Evolutionary conservation across 53 echinoderm and acorn worm species (phyloP), one percentile per base, ranked within the genome.

Genomic region (Crossaster papposus): DNA sequence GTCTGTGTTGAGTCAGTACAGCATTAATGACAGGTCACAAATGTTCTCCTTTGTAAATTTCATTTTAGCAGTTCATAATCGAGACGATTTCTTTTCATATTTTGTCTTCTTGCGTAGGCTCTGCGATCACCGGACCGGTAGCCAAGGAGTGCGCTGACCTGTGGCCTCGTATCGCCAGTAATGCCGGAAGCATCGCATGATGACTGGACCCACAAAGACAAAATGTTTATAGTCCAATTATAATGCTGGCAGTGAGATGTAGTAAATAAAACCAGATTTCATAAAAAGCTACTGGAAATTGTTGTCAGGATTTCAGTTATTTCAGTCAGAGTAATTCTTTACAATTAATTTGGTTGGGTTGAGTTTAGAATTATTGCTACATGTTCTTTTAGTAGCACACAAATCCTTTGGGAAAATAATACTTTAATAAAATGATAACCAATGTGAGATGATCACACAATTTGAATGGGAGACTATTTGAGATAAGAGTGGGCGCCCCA

Each of bases 81-180:
- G 58, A 58, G 2, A n/a, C n/a, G n/a, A 58, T 58, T 58, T 0
- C 3, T 58, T 15, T 18, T 34, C 34, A 7, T 17, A 24, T 80
- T 31, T 17, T 89, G n/a, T n/a, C 22, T 30, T 8, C 11, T 53
- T 52, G 81, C 72, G 17, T 93, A 97, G 97, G 97, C 54, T 97
- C 98, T 38, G 98, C 98, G 76, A 97, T 97, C 93, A 97, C 95
- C 51, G 98, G 98, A 81, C 98, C 98, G 9, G 98, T 97, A 0
- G 95, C 95, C 77, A 97, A 96, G 91, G 98, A 97, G 76, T 97
- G 98, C 86, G 96, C 98, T 23, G 98, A 97, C 90, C 34, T 97
- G 65, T 97, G 97, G 97, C 97, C 97, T 78, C 94, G 97, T 93
- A 97, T 97, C 72, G 97, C 97, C 65, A 97, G 97, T 89, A 97